Evolutionary conservation across 2,797 vertebrate species (phyloP).

Genomic region (Typhlichthys eigenmanni): DNA sequence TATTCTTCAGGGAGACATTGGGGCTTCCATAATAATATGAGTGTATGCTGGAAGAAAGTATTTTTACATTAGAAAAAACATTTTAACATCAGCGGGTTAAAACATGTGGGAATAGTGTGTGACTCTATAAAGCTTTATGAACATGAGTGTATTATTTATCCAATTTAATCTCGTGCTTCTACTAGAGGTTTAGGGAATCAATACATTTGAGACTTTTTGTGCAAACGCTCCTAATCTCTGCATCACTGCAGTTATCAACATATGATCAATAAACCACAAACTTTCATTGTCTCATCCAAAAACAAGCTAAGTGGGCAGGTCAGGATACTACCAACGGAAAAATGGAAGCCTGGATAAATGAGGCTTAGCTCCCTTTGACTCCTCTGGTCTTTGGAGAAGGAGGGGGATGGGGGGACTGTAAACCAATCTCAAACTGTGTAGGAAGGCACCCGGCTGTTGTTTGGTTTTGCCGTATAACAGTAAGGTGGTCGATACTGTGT

Average conservation of each 20-base stretch:
- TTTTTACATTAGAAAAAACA: too few relatives aligned
- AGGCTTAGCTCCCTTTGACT: constrained; percentile 6
- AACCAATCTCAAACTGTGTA: too few relatives aligned
- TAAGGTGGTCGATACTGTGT: neutral
- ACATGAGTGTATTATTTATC: neutral
- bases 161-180: constrained; percentile 2
- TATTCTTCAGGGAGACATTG: neutral
- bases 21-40: neutral
- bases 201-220: neutral
- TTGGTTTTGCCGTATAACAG: neutral
- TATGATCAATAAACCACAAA: constrained; percentile 7
- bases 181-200: neutral
- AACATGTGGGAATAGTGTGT: neutral
- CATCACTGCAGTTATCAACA: neutral
- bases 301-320: constrained; percentile 8
- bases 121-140: constrained; percentile 9
- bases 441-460: neutral
- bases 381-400: neutral
- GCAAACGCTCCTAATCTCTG: neutral
- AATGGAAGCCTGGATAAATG: constrained; percentile 13
- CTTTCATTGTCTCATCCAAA: neutral
- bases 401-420: neutral
- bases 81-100: neutral
- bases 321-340: constrained; percentile 26
- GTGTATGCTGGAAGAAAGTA: neutral